phyloP scores from a whole-genome alignment of 2,888 invertebrate species.

The Thereva nobilitata region DNA sequence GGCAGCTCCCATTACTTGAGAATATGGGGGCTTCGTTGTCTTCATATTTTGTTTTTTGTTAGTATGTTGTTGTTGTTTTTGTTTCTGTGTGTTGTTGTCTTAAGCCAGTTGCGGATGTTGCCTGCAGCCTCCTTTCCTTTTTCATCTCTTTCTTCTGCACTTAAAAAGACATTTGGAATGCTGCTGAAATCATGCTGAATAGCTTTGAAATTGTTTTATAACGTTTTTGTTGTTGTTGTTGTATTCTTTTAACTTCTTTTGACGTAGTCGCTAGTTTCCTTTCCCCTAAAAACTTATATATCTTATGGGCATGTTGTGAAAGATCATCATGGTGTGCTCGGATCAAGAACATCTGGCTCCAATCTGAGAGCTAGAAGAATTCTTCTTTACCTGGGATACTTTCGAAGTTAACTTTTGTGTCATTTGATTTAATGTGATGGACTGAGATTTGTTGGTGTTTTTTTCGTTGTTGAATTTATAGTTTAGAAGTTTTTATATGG shows the following conservation, averaged over 20 bases:
- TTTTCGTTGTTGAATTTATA: neutral
- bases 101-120: conserved; percentile 19
- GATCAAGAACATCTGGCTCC: conserved; percentile 23
- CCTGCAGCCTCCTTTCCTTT: conserved; percentile 23
- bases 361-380: neutral
- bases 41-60: no score
- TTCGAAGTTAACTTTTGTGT: no score
- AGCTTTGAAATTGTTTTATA: conserved; percentile 23
- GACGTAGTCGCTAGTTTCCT: no score
- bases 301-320: neutral
- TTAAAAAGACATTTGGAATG: conserved; percentile 5
- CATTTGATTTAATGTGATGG: no score
- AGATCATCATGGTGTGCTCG: conserved; percentile 2
- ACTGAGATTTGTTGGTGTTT: neutral
- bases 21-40: no score
- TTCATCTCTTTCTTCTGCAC: conserved; percentile 16
- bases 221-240: neutral
- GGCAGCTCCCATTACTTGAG: no score
- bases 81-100: no score
- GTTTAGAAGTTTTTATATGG: neutral
- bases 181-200: conserved; percentile 27
- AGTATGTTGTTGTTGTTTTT: no score
- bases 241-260: conserved; percentile 9
- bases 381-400: neutral
- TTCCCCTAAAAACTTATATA: no score